These are phyloP conservation scores for Tapirus terrestris DNA, from an alignment of 2,113 vertebrate species.

Conservation along the genomic window DNA sequence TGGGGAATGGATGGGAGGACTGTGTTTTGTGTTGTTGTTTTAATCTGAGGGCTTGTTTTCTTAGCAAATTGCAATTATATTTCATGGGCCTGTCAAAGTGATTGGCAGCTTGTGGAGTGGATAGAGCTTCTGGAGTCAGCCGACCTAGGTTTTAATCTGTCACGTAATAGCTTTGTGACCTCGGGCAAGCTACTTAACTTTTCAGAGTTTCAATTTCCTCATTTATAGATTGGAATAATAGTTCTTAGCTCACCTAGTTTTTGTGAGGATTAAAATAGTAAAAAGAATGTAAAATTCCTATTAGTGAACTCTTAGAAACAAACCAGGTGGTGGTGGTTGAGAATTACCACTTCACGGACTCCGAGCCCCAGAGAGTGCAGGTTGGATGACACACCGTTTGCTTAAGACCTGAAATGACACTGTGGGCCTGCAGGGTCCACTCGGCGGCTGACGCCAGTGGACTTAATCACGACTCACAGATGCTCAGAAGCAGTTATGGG, in stretches of 20 bases:
- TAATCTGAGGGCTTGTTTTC: background rate
- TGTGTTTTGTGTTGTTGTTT: background rate
- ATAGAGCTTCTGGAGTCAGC: background rate
- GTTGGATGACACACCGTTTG: background rate
- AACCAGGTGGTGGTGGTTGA: background rate
- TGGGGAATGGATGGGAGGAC: background rate
- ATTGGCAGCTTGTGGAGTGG: background rate
- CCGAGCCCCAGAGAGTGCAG: background rate
- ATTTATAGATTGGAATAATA: slow-evolving; percentile 17
- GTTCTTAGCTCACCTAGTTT: slow-evolving; percentile 37
- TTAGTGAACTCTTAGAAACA: background rate
- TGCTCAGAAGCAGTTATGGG: background rate
- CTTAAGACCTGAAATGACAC: background rate
- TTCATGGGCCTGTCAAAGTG: background rate
- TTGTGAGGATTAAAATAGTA: slow-evolving; percentile 36
- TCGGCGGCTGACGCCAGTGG: accelerated
- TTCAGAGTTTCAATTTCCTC: slow-evolving; percentile 8
- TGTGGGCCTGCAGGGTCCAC: background rate
- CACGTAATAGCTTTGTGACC: background rate
- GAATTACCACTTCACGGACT: background rate
- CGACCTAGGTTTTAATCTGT: background rate
- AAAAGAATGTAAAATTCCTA: background rate
- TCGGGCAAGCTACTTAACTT: slow-evolving; percentile 41
- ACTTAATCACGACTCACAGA: background rate
- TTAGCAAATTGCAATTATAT: background rate